Evolutionary conservation across 2,113 vertebrate species (phyloP).

Genomic region (Notarius quadriscutis): DNA sequence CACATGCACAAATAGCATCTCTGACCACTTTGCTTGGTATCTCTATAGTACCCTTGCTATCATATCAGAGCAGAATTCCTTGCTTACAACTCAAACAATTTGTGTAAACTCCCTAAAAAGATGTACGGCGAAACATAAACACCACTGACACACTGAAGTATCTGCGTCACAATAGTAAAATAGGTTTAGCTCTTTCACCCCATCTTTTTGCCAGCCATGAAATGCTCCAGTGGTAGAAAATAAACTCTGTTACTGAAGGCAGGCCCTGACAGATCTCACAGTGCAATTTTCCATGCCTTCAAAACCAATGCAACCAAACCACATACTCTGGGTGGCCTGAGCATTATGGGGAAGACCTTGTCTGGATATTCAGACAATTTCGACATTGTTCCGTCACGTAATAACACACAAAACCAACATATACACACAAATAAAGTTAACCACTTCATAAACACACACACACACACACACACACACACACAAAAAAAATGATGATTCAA

Average conservation of each 20-base stretch:
- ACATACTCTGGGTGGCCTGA: slow-evolving; percentile 26
- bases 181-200: background rate
- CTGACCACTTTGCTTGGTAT: background rate
- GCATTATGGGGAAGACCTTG: slow-evolving; percentile 12
- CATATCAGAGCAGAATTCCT: background rate
- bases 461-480: background rate
- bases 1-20: background rate
- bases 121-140: background rate
- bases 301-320: slow-evolving; percentile 12
- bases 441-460: background rate
- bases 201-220: background rate
- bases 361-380: slow-evolving; percentile 25
- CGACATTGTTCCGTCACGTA: slow-evolving; percentile 10
- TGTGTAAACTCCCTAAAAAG: background rate
- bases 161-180: background rate
- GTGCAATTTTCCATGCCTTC: slow-evolving; percentile 22
- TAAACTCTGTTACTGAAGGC: background rate
- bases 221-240: background rate
- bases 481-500: background rate
- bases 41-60: background rate
- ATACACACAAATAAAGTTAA: background rate
- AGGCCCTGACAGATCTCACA: background rate
- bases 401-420: slow-evolving; percentile 5
- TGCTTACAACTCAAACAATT: background rate
- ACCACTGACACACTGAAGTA: background rate